phyloP scores from a whole-genome alignment of 2,888 invertebrate species.

The Drosophila borealis region DNA sequence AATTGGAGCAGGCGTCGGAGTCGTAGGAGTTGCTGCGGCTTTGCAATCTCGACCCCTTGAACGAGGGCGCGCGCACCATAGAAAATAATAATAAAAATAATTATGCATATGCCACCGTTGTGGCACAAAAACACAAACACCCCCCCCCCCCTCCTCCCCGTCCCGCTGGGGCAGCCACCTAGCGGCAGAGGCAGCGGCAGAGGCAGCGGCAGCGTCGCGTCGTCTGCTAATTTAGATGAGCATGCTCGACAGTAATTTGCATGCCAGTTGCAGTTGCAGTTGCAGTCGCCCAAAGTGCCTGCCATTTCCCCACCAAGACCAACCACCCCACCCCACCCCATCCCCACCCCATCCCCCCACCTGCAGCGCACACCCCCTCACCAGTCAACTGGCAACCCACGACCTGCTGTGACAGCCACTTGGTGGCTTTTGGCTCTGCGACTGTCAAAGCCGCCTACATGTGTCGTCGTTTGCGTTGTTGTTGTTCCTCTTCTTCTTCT shows the following conservation, averaged over 20 bases:
- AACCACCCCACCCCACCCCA: background rate
- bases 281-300: slow-evolving; percentile 21
- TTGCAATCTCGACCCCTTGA: slow-evolving; percentile 52
- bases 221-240: slow-evolving; percentile 75
- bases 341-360: background rate
- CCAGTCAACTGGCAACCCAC: background rate
- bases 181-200: too few species aligned
- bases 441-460: slow-evolving; percentile 72
- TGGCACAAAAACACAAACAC: slow-evolving; percentile 1
- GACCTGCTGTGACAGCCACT: slow-evolving; percentile 19
- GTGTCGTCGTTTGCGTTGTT: slow-evolving; percentile 49
- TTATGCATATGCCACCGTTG: slow-evolving; percentile 76
- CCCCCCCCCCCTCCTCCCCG: slow-evolving; percentile 2
- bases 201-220: slow-evolving; percentile 11
- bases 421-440: slow-evolving; percentile 41
- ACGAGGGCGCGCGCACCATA: slow-evolving; percentile 42
- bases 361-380: background rate
- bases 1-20: background rate
- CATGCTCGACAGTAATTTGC: slow-evolving; percentile 78
- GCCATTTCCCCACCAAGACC: slow-evolving; percentile 31
- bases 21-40: background rate
- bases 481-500: slow-evolving; percentile 35
- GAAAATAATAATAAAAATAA: slow-evolving; percentile 80
- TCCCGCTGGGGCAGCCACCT: background rate
- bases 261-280: slow-evolving; percentile 74